Base-by-base conservation (phyloP, 1,140 invertebrate species). In the Thaumetopoea pityocampa region DNA sequence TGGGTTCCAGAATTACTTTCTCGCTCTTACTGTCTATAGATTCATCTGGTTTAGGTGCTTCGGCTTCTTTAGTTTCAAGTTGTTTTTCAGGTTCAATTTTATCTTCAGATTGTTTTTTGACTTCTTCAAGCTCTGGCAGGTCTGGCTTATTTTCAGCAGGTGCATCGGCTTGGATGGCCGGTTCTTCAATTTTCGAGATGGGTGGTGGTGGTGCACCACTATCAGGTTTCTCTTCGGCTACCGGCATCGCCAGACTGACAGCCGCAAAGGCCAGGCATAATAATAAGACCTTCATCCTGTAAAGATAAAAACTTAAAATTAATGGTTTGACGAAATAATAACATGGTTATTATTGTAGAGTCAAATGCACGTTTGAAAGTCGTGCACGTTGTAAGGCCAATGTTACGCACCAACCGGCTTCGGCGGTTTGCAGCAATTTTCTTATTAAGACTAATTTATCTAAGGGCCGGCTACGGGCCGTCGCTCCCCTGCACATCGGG, bases 231-330 rank as follows among this genome's bases (percentile, higher is more conserved):
- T 83, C 68, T 30, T 83, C 80, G 20, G 81, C 78, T 17, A 85
- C 69, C 12, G 81, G 81, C 78, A 80, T 85, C 20, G 78, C 74
- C 46, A 85, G 22, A 45, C 63, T 69, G 37, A 67, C 59, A 55
- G 81, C 78, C 70, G 59, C 74, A 50, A 82, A 72, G 63, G 81
- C 81, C 65, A 82, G 56, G 53, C 77, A 80, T 54, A 81, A 58
- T 70, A 85, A 42, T 58, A 85, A 59, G 59, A 82, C 67, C 74
- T 85, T 85, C 81, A 85, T 85, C 63, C 81, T 85, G 77, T 44
- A 85, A 82, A 64, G 27, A 68, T 14, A 60, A 72, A 60, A 67
- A 65, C 44, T 37, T 40, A 29, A 27, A 49, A 66, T 78, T 70
- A 80, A 60, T 57, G 59, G 56, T 69, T 69, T 61, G 40, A 42